Percentiles rank a stretch among this genome's conserved stretches.
These are phyloP conservation scores for Falcaria lacertinaria DNA, from an alignment of 2,888 invertebrate genomes.

Conservation along the genomic window DNA sequence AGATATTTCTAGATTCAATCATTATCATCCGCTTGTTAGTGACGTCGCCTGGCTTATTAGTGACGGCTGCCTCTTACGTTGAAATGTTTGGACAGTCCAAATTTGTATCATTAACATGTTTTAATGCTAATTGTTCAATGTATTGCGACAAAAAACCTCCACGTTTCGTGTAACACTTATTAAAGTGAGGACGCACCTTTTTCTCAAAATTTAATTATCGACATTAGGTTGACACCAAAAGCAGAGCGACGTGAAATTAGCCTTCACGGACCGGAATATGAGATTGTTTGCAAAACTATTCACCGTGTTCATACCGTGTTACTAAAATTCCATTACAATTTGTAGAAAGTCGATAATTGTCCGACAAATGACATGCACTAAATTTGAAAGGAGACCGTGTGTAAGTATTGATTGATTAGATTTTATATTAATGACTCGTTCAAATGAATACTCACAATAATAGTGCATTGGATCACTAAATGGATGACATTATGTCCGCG, in stretches of 20 bases:
- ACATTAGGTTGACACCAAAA: slow-evolving; percentile 67
- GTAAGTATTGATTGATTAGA: slow-evolving; percentile 52
- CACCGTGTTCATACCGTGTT: slow-evolving; percentile 37
- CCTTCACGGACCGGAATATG: slow-evolving; percentile 27
- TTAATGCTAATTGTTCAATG: slow-evolving; percentile 63
- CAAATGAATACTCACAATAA: slow-evolving; percentile 49
- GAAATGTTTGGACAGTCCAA: slow-evolving; percentile 51
- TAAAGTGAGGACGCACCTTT: slow-evolving; percentile 54
- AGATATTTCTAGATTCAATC: slow-evolving; percentile 13
- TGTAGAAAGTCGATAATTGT: slow-evolving; percentile 65
- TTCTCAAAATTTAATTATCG: slow-evolving; percentile 75
- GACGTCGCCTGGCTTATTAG: slow-evolving; percentile 22
- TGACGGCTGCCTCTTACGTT: slow-evolving; percentile 32
- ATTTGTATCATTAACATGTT: slow-evolving; percentile 70
- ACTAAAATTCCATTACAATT: slow-evolving; percentile 52
- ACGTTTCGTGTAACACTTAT: slow-evolving; percentile 70
- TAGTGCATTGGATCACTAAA: slow-evolving; percentile 58
- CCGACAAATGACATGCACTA: slow-evolving; percentile 27
- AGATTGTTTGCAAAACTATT: slow-evolving; percentile 61
- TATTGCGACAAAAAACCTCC: slow-evolving; percentile 55
- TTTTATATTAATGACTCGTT: slow-evolving; percentile 57
- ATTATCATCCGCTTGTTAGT: not conserved
- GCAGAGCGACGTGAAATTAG: slow-evolving; percentile 46
- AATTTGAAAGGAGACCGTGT: slow-evolving; percentile 39
- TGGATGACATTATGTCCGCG: slow-evolving; percentile 59